Conservation (phyloP, 2,888 invertebrate species). For the Cerastoderma edule region DNA sequence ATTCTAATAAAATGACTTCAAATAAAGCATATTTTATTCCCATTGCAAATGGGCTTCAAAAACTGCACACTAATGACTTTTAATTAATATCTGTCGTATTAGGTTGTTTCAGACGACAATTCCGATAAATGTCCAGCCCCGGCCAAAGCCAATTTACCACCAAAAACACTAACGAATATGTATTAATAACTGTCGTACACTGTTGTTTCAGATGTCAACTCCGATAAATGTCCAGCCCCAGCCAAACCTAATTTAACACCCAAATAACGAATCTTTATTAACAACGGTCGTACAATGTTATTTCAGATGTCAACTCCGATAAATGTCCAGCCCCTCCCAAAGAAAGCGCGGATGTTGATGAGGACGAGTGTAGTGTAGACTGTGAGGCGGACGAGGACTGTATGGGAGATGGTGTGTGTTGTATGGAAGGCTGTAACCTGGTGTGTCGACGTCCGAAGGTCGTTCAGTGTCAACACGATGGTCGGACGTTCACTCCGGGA, state of each 20-base stretch:
- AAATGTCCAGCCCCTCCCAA: conserved; percentile 16
- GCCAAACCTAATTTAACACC: no score
- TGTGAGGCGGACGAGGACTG: conserved; percentile 15
- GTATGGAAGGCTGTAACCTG: conserved; percentile 39
- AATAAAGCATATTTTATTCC: not conserved
- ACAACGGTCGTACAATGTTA: not conserved
- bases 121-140: conserved; percentile 11
- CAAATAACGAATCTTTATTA: not conserved
- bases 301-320: conserved; percentile 1
- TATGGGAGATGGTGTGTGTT: conserved; percentile 24
- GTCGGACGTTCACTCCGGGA: conserved; percentile 11
- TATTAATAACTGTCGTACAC: not conserved
- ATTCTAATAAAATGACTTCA: not conserved
- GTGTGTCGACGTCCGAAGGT: conserved; percentile 23
- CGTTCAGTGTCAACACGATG: conserved; percentile 19
- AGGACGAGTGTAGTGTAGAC: not conserved
- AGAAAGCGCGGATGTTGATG: not conserved
- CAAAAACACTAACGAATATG: not conserved
- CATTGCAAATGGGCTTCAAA: not conserved
- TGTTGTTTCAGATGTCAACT: not conserved
- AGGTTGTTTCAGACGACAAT: not conserved
- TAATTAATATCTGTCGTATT: not conserved
- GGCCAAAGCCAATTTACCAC: no score
- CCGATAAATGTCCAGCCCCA: conserved; percentile 7
- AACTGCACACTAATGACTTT: not conserved